These are phyloP conservation scores for Pelusios castaneus DNA, from an alignment of 2,113 vertebrate species.

Conservation along the genomic window DNA sequence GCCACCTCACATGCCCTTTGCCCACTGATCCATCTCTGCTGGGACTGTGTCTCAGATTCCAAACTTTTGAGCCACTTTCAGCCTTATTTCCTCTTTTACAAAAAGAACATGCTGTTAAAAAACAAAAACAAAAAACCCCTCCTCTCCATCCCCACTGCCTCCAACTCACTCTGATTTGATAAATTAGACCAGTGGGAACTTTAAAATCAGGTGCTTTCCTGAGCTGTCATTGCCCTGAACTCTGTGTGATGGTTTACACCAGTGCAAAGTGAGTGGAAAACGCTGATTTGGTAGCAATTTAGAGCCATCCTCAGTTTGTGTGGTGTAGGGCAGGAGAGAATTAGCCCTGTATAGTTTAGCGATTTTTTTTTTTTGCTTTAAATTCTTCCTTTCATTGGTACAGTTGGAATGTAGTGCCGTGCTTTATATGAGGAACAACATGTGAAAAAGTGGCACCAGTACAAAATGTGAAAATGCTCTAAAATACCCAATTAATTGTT, in stretches of 20 bases:
- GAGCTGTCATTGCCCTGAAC: neutral
- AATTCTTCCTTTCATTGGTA: neutral
- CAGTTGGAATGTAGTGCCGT: neutral
- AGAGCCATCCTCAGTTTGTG: neutral
- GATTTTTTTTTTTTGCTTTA: fast-evolving
- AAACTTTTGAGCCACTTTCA: neutral
- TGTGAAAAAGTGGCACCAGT: neutral
- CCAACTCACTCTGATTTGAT: neutral
- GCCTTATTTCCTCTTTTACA: neutral
- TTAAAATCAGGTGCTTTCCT: neutral
- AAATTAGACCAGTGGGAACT: neutral
- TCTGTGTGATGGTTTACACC: neutral
- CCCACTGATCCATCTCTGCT: neutral
- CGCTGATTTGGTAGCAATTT: neutral
- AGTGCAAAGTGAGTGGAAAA: neutral
- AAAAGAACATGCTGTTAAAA: neutral
- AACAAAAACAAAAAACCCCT: no score
- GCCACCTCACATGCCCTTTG: neutral
- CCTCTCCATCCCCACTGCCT: neutral
- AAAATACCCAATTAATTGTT: neutral
- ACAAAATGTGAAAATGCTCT: neutral
- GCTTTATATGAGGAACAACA: neutral
- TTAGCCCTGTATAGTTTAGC: neutral
- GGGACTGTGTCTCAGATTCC: neutral
- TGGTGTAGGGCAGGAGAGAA: neutral